Evolutionary conservation across 2,113 vertebrate genomes (phyloP).

Genomic region (Plecotus auritus): DNA sequence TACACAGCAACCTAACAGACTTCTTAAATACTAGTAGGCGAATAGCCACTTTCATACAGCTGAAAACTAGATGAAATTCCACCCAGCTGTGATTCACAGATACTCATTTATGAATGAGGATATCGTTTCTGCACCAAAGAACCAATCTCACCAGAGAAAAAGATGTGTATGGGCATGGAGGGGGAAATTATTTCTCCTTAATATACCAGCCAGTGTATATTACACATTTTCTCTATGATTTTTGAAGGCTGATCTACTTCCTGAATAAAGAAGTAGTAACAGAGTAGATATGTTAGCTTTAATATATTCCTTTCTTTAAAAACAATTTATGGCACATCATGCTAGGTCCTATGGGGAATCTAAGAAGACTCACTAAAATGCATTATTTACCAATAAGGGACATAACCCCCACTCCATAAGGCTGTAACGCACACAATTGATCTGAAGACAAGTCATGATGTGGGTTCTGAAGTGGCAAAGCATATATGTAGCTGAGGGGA

Average conservation of each 20-base stretch:
- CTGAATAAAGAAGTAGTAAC: not conserved
- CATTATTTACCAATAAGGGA: not conserved
- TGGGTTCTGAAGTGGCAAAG: not conserved
- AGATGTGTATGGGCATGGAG: not conserved
- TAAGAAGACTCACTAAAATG: not conserved
- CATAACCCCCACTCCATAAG: not conserved
- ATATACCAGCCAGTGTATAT: not conserved
- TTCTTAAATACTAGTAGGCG: constrained; percentile 46
- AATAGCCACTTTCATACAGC: not conserved
- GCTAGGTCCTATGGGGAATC: not conserved
- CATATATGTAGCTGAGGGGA: not conserved
- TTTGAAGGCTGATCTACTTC: not conserved
- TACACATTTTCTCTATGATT: not conserved
- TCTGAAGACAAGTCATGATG: not conserved
- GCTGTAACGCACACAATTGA: not conserved
- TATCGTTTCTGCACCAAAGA: not conserved
- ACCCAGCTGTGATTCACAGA: constrained; percentile 38
- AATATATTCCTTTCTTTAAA: not conserved
- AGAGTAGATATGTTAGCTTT: not conserved
- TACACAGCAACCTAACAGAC: not conserved
- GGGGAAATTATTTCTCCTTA: not conserved
- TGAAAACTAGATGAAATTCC: constrained; percentile 10
- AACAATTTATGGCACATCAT: not conserved
- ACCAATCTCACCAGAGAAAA: not conserved
- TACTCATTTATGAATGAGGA: not conserved